Evolutionary conservation across 2,888 invertebrate species (phyloP).

Genomic region (Catocala sponsa): DNA sequence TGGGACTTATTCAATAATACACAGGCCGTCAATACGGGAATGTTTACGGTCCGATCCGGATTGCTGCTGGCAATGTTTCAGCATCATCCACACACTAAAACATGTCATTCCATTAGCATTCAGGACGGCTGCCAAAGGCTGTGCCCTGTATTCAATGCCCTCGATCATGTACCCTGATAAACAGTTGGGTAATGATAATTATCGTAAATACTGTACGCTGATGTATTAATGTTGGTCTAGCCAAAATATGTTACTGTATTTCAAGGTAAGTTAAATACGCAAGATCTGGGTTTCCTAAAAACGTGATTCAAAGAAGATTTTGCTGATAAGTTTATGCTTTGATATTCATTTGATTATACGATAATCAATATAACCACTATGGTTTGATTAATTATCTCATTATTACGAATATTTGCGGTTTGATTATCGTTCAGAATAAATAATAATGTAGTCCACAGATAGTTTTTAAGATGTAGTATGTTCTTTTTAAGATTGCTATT

Average conservation of each 20-base stretch:
- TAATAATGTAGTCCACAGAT: too few species aligned
- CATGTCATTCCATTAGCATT: conserved; percentile 76
- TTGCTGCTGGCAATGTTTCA: conserved; percentile 74
- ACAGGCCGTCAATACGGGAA: conserved; percentile 32
- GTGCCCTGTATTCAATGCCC: conserved; percentile 50
- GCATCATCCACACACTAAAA: conserved; percentile 67
- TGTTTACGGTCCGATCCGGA: conserved; percentile 44
- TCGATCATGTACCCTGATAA: conserved; percentile 47
- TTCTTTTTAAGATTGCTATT: too few species aligned
- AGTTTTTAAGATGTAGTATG: too few species aligned
- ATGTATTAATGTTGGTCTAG: conserved; percentile 24
- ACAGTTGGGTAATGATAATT: conserved; percentile 37
- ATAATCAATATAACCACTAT: too few species aligned
- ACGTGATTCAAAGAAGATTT: too few species aligned
- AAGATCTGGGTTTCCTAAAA: too few species aligned
- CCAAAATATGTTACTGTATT: neutral
- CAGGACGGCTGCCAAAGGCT: conserved; percentile 68
- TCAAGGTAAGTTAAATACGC: too few species aligned
- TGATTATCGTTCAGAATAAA: too few species aligned
- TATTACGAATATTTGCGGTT: too few species aligned
- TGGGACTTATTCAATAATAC: conserved; percentile 47
- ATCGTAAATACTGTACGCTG: conserved; percentile 28
- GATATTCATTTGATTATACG: too few species aligned
- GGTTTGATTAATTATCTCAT: too few species aligned
- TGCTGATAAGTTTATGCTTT: too few species aligned